These are phyloP conservation scores for Drosophila grimshawi DNA, from an alignment of 1,140 invertebrate species.

Conservation along the genomic window DNA sequence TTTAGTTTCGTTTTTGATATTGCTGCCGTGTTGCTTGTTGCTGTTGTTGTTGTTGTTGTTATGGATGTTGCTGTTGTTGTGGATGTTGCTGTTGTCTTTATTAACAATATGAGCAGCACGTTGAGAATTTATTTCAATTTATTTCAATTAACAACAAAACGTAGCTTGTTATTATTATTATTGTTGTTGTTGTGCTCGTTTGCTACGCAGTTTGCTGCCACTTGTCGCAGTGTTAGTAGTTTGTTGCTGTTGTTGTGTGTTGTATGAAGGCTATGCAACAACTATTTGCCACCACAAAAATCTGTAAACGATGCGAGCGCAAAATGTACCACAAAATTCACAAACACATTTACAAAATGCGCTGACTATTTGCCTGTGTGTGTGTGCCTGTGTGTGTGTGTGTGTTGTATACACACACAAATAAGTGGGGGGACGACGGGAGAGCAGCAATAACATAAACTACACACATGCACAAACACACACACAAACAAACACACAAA, in stretches of 20 bases:
- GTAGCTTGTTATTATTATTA: conserved; percentile 23
- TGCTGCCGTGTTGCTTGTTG: conserved; percentile 17
- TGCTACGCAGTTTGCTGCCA: conserved; percentile 52
- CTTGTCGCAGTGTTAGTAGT: conserved; percentile 64
- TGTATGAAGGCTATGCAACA: conserved; percentile 71
- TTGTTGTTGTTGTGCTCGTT: conserved; percentile 24
- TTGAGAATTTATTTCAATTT: conserved; percentile 80
- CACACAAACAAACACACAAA: conserved; percentile 18
- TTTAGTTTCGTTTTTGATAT: conserved; percentile 26
- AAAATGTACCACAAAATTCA: conserved; percentile 73
- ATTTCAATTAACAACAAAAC: conserved; percentile 78
- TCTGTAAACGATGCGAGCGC: conserved; percentile 61
- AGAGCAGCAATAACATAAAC: conserved; percentile 51
- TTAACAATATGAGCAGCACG: conserved; percentile 78
- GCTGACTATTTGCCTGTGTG: conserved; percentile 1
- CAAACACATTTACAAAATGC: conserved; percentile 26
- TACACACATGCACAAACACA: conserved; percentile 14
- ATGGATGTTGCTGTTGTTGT: neutral
- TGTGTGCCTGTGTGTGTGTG: conserved; percentile 33
- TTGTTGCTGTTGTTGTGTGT: conserved; percentile 60
- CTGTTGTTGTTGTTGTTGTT: conserved; percentile 23
- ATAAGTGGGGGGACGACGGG: conserved; percentile 55
- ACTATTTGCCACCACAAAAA: conserved; percentile 73
- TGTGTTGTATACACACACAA: conserved; percentile 28
- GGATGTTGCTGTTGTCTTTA: conserved; percentile 51